phyloP scores from a whole-genome alignment of 1,140 invertebrate species.

The Eurosta solidaginis region DNA sequence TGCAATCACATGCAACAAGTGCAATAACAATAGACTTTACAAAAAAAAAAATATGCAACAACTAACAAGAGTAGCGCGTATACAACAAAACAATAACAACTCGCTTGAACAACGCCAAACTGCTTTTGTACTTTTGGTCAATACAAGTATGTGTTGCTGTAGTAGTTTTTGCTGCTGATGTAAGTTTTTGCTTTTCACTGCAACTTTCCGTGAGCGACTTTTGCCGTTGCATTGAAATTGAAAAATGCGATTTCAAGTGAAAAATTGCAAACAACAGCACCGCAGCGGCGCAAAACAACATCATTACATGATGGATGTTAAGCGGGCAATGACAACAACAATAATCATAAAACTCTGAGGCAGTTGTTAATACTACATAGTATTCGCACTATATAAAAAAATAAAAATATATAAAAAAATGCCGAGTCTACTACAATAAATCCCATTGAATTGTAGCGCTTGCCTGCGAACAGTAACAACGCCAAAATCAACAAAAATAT shows the following conservation, averaged over 20 bases:
- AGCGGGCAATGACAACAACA: too few species aligned
- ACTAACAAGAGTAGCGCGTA: too few species aligned
- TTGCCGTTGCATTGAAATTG: conserved; percentile 20
- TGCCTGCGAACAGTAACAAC: background rate
- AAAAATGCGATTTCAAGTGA: conserved; percentile 10
- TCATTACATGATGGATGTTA: too few species aligned
- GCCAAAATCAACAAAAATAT: background rate
- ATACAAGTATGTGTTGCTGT: background rate
- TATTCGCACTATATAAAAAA: too few species aligned
- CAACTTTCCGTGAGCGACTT: conserved; percentile 13
- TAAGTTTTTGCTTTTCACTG: background rate
- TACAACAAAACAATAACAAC: too few species aligned
- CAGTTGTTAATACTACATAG: too few species aligned
- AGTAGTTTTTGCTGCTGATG: background rate
- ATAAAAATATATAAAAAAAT: too few species aligned
- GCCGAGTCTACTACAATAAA: background rate
- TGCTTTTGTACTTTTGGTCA: background rate
- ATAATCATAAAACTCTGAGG: too few species aligned
- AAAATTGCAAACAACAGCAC: background rate
- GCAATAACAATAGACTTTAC: too few species aligned
- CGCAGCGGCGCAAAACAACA: background rate
- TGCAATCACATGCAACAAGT: too few species aligned
- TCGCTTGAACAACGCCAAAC: background rate
- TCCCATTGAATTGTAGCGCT: background rate
- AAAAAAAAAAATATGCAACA: too few species aligned